A percentile compares a stretch with the other conserved stretches of the same genome.
Conservation (phyloP, 2,113 vertebrate genomes). For the Rhabdomys dilectus region DNA sequence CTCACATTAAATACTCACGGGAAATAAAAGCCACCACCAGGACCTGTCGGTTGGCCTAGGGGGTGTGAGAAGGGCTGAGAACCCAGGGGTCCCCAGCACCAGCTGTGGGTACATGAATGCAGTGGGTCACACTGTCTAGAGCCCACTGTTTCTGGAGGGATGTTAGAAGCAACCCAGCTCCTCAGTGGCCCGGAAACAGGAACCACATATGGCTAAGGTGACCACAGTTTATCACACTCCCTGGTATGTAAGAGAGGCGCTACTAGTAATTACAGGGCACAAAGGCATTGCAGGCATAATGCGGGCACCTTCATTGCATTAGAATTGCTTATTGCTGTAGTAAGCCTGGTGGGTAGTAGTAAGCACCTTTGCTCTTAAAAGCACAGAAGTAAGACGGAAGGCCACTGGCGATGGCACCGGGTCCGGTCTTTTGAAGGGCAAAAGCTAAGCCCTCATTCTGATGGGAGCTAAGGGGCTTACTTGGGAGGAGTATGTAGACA, state of each 20-base stretch:
- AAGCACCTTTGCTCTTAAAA: background rate
- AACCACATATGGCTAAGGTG: background rate
- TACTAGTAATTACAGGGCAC: background rate
- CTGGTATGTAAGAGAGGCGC: background rate
- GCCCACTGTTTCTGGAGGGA: background rate
- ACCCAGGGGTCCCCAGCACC: background rate
- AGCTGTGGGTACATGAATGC: fast-evolving
- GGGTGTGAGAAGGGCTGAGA: background rate
- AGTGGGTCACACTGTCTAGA: fast-evolving
- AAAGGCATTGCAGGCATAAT: background rate
- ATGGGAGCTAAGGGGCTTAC: background rate
- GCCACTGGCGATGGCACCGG: background rate
- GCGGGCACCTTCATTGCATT: background rate
- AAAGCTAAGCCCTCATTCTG: background rate
- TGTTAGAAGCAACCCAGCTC: background rate
- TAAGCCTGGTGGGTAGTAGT: background rate
- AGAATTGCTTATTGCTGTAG: conserved; percentile 47
- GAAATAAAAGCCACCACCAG: conserved; percentile 57
- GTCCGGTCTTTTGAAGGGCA: background rate
- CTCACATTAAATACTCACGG: conserved; percentile 75
- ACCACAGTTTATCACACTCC: background rate
- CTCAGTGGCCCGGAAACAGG: background rate
- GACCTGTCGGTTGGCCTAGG: background rate
- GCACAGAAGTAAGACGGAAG: background rate
- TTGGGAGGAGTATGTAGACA: background rate